Conservation (phyloP, 2,113 vertebrate genomes). For the Oceanodroma tethys region DNA sequence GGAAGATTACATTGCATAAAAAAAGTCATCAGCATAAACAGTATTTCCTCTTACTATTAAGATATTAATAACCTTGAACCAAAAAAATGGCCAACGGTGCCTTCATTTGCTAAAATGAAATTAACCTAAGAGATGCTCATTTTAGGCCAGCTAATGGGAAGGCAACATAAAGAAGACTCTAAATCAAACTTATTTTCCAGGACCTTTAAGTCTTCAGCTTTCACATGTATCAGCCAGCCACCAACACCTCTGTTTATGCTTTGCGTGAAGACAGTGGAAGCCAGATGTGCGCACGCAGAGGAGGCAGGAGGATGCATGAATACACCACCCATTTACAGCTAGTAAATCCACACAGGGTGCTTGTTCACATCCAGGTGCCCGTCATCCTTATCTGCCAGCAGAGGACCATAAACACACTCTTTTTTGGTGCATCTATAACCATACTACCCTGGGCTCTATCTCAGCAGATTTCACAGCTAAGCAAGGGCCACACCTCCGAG, state of each 20-base stretch:
- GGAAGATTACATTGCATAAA: background rate
- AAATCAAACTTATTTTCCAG: background rate
- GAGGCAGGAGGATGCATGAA: background rate
- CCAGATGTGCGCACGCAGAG: rapidly evolving
- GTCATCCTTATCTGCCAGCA: background rate
- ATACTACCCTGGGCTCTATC: background rate
- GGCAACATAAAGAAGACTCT: background rate
- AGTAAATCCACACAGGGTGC: background rate
- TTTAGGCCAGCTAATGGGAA: background rate
- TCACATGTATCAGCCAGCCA: background rate
- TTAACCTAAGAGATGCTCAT: background rate
- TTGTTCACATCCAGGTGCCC: background rate
- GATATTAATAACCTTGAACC: background rate
- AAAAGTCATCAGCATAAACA: background rate
- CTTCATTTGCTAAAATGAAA: background rate
- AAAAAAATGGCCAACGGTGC: background rate
- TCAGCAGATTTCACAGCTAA: background rate
- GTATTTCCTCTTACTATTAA: background rate
- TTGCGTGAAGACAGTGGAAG: background rate
- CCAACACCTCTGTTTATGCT: background rate
- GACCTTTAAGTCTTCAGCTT: background rate
- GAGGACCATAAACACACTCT: background rate
- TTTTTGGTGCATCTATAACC: background rate
- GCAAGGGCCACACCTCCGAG: background rate
- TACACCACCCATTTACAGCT: background rate